These are phyloP conservation scores for Spinus olivaceus DNA, from an alignment of 2,797 vertebrate species.

Conservation along the genomic window DNA sequence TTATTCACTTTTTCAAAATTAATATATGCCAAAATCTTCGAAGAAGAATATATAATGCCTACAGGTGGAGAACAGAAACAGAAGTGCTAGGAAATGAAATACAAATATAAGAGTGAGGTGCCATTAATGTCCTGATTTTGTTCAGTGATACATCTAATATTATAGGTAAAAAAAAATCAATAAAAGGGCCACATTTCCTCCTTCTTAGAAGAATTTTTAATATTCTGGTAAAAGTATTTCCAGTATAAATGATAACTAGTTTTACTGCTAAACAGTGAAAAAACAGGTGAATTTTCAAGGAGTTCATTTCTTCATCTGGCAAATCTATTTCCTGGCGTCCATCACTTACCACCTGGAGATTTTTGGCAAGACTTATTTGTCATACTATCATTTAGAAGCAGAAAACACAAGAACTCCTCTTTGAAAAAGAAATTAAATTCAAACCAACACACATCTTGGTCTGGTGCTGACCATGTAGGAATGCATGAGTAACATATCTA, in stretches of 20 bases:
- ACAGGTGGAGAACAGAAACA: constrained; percentile 37
- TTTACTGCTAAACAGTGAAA: not conserved
- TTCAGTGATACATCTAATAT: not conserved
- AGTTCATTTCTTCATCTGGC: not conserved
- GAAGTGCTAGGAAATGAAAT: not conserved
- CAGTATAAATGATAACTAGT: not conserved
- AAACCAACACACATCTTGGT: not conserved
- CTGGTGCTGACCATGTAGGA: not conserved
- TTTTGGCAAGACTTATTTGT: constrained; percentile 10
- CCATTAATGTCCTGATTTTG: not conserved
- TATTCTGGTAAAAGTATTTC: not conserved
- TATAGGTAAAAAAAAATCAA: not conserved
- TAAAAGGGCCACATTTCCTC: not conserved
- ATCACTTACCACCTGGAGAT: not conserved
- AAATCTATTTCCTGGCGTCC: not conserved
- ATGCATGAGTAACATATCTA: not conserved
- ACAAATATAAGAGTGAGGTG: not conserved
- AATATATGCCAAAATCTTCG: constrained; percentile 40
- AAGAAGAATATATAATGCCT: not conserved
- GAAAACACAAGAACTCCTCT: not conserved
- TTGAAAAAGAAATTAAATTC: not conserved
- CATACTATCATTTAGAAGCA: not conserved
- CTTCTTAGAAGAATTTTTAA: not conserved
- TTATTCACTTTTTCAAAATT: constrained; percentile 56
- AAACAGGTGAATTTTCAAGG: not conserved